Conservation (phyloP, 2,113 vertebrate species). For the Anser cygnoides region DNA sequence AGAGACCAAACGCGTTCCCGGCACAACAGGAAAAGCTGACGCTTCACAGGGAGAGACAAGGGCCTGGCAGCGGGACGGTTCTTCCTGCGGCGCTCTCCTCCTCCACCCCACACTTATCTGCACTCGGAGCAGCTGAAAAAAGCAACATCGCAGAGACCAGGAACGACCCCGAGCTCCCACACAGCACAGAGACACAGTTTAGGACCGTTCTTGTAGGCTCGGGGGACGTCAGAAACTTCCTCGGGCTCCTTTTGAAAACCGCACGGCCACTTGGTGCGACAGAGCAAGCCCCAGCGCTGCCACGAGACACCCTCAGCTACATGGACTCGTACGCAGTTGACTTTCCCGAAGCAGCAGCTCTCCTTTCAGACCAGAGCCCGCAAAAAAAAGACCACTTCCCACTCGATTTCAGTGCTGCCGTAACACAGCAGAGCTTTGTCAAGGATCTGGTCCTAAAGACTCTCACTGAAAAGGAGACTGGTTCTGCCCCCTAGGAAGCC, state of each 20-base stretch:
- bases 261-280: neutral
- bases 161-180: neutral
- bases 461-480: neutral
- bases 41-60: neutral
- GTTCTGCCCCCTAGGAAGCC: neutral
- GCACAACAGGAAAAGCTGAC: neutral
- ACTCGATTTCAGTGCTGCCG: neutral
- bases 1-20: neutral
- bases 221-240: neutral
- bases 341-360: neutral
- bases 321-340: neutral
- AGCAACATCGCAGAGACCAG: neutral
- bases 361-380: neutral
- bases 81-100: neutral
- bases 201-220: neutral
- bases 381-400: neutral
- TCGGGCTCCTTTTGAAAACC: neutral
- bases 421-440: fast-evolving
- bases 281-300: too few relatives aligned
- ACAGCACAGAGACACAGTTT: fast-evolving
- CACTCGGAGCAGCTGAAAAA: neutral
- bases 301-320: neutral
- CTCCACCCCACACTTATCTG: neutral
- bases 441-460: neutral
- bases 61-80: fast-evolving